A percentile compares a stretch with the other conserved stretches of the same genome.
Conservation (phyloP, 2,113 vertebrate species). For the Halcyon malimbica region DNA sequence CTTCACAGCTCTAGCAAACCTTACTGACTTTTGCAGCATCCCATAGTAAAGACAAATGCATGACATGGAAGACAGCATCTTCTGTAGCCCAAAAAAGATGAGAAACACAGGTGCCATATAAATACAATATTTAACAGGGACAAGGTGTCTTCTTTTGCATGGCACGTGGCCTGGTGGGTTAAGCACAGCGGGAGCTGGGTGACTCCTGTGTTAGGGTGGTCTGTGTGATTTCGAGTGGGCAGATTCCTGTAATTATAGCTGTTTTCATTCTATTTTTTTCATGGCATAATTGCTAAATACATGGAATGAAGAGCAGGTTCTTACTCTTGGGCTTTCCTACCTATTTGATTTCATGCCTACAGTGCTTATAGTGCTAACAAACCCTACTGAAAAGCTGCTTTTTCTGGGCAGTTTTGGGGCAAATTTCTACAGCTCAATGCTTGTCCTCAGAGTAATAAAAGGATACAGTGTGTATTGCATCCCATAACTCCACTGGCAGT, state of each 20-base stretch:
- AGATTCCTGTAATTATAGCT: neutral
- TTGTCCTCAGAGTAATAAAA: neutral
- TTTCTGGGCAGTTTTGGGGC: neutral
- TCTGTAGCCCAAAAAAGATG: neutral
- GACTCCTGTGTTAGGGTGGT: neutral
- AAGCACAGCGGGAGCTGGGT: neutral
- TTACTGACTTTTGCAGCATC: constrained; percentile 18
- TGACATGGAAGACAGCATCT: neutral
- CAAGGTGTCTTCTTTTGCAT: rapidly evolving
- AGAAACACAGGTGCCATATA: neutral
- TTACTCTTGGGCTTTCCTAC: neutral
- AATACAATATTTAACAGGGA: neutral
- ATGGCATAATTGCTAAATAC: neutral
- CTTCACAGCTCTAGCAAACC: neutral
- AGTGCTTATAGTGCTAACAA: neutral
- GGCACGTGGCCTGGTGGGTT: rapidly evolving
- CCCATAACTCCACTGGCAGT: neutral
- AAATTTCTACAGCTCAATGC: neutral
- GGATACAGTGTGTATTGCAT: neutral
- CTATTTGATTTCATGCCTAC: neutral
- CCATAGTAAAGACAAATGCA: neutral
- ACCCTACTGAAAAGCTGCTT: neutral
- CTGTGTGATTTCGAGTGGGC: neutral
- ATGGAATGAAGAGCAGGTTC: neutral
- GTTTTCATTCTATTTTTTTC: neutral